Base-by-base conservation (phyloP, 2,113 vertebrate species). In the Calyptomena viridis region DNA sequence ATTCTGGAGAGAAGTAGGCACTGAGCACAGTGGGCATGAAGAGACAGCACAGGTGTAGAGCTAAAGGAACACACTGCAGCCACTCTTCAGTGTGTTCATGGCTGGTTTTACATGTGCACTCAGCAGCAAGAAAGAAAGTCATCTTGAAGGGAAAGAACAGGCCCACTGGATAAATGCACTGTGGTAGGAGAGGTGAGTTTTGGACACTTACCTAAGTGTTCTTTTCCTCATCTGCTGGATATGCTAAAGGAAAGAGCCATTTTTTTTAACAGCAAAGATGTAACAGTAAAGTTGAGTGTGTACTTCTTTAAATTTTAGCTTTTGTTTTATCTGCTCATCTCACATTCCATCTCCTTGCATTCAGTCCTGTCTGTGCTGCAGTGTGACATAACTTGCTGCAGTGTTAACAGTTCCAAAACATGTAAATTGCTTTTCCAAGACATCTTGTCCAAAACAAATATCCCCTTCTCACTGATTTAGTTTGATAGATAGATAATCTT, bases 391-490 rank as follows among this genome's bases (percentile, higher is more conserved):
- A 74, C 80, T 92, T 71, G 49, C 94, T 82, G 87, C 71, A 27
- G 52, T 8, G 49, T 72, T 86, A 87, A 82, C 75, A 44, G 33
- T 92, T 96, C 92, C 89, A 97, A 91, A 94, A 85, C 77, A 33
- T 2, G 20, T 79, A 47, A 50, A 80, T 59, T 90, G 75, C 49
- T 87, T 83, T 97, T 66, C 87, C 50, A 74, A 69, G 40, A 91
- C 27, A 11, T 60, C 42, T 85, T 46, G 59, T 94, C 89, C 95
- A 97, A 96, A 95, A 79, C 74, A 94, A 96, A 96, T 74, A 97
- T 62, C 72, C 12, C 14, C 40, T 86, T 94, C 78, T 86, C 75
- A 71, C 82, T 95, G 85, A 90, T 74, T 72, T 42, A 63, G 18
- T 84, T 92, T 73, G 94, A 92, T 74, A 67, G 76, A 35, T 60